These are phyloP conservation scores for Tetanocera ferruginea DNA, from an alignment of 2,888 invertebrate species.

Conservation along the genomic window DNA sequence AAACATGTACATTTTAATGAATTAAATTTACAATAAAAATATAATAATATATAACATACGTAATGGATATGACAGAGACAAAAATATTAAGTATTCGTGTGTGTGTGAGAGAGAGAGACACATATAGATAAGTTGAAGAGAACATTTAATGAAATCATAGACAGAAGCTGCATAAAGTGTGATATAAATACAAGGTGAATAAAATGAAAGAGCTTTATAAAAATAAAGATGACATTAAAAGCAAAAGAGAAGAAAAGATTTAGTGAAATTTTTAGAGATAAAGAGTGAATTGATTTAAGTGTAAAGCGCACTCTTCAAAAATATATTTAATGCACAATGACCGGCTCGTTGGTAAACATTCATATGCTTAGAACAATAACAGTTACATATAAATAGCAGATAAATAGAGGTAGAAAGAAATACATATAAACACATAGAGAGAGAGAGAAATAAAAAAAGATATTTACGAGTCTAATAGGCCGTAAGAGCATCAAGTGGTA, in stretches of 20 bases:
- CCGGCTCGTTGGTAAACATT: conserved; percentile 54
- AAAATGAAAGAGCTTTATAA: conserved; percentile 14
- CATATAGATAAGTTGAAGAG: conserved; percentile 27
- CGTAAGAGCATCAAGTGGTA: too few relatives aligned
- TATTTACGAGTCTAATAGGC: not conserved
- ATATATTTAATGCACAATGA: conserved; percentile 59
- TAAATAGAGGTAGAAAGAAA: conserved; percentile 3
- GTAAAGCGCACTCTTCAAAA: conserved; percentile 22
- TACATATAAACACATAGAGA: not conserved
- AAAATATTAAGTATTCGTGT: not conserved
- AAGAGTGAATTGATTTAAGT: not conserved
- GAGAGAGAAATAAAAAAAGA: not conserved
- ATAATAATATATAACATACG: conserved; percentile 29
- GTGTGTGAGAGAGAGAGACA: conserved; percentile 25
- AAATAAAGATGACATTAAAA: conserved; percentile 2
- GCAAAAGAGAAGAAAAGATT: conserved; percentile 11
- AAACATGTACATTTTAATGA: conserved; percentile 9
- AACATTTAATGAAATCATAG: conserved; percentile 46
- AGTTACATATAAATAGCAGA: not conserved
- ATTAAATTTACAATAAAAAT: conserved; percentile 41
- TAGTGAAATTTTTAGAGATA: conserved; percentile 26
- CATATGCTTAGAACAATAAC: conserved; percentile 22
- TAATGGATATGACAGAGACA: conserved; percentile 34
- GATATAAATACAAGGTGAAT: conserved; percentile 30
- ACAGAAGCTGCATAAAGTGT: conserved; percentile 45